phyloP scores from a whole-genome alignment of 2,888 invertebrate genomes.

The Alentia gelatinosa region DNA sequence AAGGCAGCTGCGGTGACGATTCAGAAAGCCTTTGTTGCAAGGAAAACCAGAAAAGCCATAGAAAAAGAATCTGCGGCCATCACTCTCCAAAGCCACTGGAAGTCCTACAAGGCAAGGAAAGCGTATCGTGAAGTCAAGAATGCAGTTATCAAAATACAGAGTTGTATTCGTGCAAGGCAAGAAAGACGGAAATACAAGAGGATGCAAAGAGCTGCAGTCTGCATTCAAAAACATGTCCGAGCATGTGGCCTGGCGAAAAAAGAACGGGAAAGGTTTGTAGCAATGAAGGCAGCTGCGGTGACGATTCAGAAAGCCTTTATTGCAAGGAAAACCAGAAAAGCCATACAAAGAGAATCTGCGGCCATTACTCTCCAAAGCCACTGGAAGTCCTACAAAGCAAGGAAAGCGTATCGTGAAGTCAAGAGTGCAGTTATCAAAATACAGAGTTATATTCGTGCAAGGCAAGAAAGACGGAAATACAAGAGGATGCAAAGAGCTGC shows the following conservation, averaged over 20 bases:
- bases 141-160: neutral
- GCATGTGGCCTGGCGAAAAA: neutral
- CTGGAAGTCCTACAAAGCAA: neutral
- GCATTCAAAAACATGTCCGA: neutral
- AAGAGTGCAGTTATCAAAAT: neutral
- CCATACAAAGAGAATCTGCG: neutral
- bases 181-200: neutral
- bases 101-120: neutral
- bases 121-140: neutral
- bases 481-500: neutral
- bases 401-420: neutral
- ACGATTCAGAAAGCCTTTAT: neutral
- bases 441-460: neutral
- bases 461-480: neutral
- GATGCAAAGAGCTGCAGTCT: neutral
- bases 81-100: neutral
- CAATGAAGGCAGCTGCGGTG: neutral
- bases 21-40: neutral
- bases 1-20: neutral
- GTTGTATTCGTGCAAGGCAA: neutral
- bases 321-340: neutral
- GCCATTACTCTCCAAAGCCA: neutral
- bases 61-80: neutral
- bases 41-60: neutral
- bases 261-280: neutral